A percentile compares a stretch with the other conserved stretches of the same genome.
Evolutionary conservation across 2,888 invertebrate genomes (phyloP).

Genomic region (Phanerotoma sp.): DNA sequence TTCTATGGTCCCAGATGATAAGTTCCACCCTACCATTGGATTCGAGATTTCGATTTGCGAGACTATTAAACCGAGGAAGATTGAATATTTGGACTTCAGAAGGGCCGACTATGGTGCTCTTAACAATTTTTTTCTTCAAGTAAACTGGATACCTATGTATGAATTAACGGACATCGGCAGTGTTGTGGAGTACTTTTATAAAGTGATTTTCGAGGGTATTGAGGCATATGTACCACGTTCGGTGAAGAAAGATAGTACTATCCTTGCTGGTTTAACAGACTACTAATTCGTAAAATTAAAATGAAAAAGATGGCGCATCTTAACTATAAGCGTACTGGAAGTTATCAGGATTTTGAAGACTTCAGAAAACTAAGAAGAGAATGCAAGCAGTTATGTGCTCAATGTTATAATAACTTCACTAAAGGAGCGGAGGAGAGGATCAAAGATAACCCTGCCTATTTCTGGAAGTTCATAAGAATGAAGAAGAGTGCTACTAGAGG

Average conservation of each 20-base stretch:
- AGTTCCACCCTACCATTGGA: not conserved
- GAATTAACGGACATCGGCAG: not conserved
- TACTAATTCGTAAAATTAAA: not conserved
- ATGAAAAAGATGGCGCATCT: not conserved
- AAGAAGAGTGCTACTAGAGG: not conserved
- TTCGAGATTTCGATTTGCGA: not conserved
- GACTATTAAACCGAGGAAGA: not conserved
- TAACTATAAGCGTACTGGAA: not conserved
- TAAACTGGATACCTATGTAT: not conserved
- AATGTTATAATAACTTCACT: not conserved
- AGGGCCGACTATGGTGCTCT: not conserved
- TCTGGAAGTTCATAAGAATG: not conserved
- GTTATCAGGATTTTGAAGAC: not conserved
- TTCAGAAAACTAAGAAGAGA: not conserved
- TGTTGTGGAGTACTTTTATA: not conserved
- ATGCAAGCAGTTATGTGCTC: not conserved
- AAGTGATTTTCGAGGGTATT: not conserved
- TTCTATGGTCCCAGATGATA: not conserved
- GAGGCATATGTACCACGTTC: not conserved
- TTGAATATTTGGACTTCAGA: not conserved
- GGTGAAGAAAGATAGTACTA: not conserved
- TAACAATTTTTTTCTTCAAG: not conserved
- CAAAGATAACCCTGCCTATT: not conserved
- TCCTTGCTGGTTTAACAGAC: not conserved
- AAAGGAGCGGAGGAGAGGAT: not conserved